Percentiles rank a stretch among this genome's conserved stretches.
These are phyloP conservation scores for Drosophila parvula DNA, from an alignment of 1,140 invertebrate genomes.

Conservation along the genomic window DNA sequence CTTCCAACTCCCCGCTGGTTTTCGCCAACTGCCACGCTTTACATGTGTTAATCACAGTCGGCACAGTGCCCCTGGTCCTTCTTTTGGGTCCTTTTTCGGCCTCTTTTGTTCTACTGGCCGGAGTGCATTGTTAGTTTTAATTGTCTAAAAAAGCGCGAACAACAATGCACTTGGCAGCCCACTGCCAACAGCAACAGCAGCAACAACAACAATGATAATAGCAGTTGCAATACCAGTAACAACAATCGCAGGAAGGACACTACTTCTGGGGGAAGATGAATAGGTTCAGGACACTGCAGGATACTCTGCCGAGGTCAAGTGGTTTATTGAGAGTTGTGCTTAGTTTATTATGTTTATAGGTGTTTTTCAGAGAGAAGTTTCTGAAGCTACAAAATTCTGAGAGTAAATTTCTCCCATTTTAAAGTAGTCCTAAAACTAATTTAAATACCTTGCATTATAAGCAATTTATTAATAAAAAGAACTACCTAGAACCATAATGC, in stretches of 20 bases:
- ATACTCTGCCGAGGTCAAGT: slow-evolving; percentile 26
- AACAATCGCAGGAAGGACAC: slow-evolving; percentile 26
- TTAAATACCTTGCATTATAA: not conserved
- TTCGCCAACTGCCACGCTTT: slow-evolving; percentile 68
- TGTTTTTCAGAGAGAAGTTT: not conserved
- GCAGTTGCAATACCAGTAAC: slow-evolving; percentile 40
- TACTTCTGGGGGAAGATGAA: slow-evolving; percentile 1
- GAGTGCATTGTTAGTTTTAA: slow-evolving; percentile 76
- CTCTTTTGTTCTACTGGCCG: slow-evolving; percentile 49
- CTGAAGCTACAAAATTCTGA: no score
- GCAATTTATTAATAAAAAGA: not conserved
- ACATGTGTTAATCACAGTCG: slow-evolving; percentile 83
- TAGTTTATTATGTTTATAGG: not conserved
- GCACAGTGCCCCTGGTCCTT: slow-evolving; percentile 52
- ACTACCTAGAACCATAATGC: fast-evolving
- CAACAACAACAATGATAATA: slow-evolving; percentile 22
- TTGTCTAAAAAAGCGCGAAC: slow-evolving; percentile 73
- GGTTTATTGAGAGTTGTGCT: not conserved
- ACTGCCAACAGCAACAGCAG: slow-evolving; percentile 8
- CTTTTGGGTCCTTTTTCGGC: slow-evolving; percentile 24
- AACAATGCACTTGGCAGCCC: slow-evolving; percentile 59
- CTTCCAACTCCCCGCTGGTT: slow-evolving; percentile 28
- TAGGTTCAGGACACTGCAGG: not conserved
- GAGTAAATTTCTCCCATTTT: not conserved
- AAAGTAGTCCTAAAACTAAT: not conserved